Conservation (phyloP, 1,140 invertebrate genomes). For the Drosophila tani region DNA sequence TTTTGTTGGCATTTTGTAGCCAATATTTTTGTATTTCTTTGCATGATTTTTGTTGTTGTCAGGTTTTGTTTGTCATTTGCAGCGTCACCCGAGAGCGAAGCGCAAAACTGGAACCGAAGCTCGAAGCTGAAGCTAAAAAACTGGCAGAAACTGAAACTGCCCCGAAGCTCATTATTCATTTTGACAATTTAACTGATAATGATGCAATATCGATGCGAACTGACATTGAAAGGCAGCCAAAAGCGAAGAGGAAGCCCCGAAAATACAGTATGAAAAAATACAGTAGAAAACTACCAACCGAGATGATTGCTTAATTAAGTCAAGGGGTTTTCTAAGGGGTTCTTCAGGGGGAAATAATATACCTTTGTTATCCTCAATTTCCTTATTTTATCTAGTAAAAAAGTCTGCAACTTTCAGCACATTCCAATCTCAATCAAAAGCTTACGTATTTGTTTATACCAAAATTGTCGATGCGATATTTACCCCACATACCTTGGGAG, state of each 20-base stretch:
- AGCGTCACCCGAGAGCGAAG: slow-evolving; percentile 59
- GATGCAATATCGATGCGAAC: slow-evolving; percentile 78
- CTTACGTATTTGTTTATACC: slow-evolving; percentile 57
- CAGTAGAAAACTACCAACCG: background rate
- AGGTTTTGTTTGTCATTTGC: slow-evolving; percentile 72
- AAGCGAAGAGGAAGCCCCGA: slow-evolving; percentile 40
- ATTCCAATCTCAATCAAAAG: slow-evolving; percentile 29
- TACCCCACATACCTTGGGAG: slow-evolving; percentile 86
- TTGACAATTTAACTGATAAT: slow-evolving; percentile 83
- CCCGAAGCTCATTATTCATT: slow-evolving; percentile 80
- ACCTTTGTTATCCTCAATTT: no score
- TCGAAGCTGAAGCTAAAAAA: slow-evolving; percentile 24
- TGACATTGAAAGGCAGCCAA: slow-evolving; percentile 69
- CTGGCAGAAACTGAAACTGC: slow-evolving; percentile 25
- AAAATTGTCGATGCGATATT: slow-evolving; percentile 84
- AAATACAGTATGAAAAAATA: slow-evolving; percentile 35
- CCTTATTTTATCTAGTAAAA: no score
- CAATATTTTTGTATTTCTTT: slow-evolving; percentile 53
- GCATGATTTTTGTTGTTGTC: slow-evolving; percentile 47
- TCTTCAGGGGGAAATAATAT: background rate
- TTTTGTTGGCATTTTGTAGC: slow-evolving; percentile 74
- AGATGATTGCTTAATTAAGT: slow-evolving; percentile 5
- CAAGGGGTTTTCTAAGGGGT: background rate
- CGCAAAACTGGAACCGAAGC: slow-evolving; percentile 56
- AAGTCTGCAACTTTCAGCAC: slow-evolving; percentile 56